Percentiles rank a stretch among this genome's conserved stretches.
phyloP scores from a whole-genome alignment of 2,113 vertebrate genomes.

The Bubo scandiacus region DNA sequence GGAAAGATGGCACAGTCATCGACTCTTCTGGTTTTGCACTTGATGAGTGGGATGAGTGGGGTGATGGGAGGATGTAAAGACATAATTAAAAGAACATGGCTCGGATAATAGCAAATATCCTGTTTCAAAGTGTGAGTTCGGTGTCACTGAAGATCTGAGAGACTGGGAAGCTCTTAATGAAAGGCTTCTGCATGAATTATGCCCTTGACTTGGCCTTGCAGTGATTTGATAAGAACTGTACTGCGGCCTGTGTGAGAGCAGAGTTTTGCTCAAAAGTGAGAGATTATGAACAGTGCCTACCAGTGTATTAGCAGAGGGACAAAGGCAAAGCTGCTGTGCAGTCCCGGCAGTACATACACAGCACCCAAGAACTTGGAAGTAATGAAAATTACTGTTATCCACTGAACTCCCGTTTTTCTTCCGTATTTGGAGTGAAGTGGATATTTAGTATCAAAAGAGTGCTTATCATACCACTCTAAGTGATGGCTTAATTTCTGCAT shows the following conservation, averaged over 20 bases:
- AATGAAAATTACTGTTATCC: neutral
- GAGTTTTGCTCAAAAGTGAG: neutral
- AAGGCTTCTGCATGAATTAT: neutral
- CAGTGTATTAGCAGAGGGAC: neutral
- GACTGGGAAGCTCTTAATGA: neutral
- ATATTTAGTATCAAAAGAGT: neutral
- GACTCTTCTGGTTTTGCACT: neutral
- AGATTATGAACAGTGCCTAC: neutral
- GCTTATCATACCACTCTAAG: neutral
- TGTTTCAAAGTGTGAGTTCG: neutral
- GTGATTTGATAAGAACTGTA: neutral
- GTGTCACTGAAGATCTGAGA: neutral
- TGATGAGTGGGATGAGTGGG: neutral
- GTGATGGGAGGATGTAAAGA: neutral
- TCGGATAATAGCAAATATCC: neutral
- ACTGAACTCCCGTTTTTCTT: neutral
- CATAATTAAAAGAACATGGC: neutral
- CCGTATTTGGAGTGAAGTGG: neutral
- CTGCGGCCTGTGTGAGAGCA: neutral
- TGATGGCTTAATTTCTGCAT: neutral
- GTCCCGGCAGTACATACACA: neutral
- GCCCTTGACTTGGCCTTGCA: neutral
- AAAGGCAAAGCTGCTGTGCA: neutral
- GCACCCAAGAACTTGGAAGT: neutral
- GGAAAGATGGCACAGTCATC: neutral